Conservation (phyloP, 2,113 vertebrate genomes). For the Crotalus viridis region DNA sequence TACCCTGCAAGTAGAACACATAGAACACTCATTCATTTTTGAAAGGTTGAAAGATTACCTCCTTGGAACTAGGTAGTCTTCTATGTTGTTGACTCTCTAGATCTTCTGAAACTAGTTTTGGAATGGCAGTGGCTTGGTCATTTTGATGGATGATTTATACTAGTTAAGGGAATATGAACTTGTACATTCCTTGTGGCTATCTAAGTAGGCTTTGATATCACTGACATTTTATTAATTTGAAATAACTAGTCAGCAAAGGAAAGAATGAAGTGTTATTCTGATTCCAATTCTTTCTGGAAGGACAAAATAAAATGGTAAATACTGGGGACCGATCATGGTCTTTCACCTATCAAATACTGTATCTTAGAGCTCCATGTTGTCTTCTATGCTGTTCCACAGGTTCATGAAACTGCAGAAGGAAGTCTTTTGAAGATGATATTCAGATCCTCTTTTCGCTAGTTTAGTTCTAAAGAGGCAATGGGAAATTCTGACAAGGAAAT, state of each 20-base stretch:
- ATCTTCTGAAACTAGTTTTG: background rate
- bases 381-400: background rate
- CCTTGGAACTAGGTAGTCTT: background rate
- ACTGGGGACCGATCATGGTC: background rate
- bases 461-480: background rate
- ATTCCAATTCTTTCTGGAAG: background rate
- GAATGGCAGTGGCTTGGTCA: background rate
- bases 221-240: background rate
- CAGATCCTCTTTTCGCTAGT: background rate
- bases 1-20: background rate
- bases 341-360: background rate
- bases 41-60: background rate
- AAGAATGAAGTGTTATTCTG: background rate
- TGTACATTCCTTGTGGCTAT: background rate
- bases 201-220: background rate
- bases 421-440: background rate
- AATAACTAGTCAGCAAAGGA: background rate
- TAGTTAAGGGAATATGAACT: background rate
- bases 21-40: background rate
- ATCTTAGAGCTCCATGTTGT: background rate
- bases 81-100: background rate
- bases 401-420: background rate
- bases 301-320: background rate
- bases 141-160: background rate
- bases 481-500: background rate